Base-by-base conservation (phyloP, 2,797 vertebrate species). In the Sebastes matsubarae region DNA sequence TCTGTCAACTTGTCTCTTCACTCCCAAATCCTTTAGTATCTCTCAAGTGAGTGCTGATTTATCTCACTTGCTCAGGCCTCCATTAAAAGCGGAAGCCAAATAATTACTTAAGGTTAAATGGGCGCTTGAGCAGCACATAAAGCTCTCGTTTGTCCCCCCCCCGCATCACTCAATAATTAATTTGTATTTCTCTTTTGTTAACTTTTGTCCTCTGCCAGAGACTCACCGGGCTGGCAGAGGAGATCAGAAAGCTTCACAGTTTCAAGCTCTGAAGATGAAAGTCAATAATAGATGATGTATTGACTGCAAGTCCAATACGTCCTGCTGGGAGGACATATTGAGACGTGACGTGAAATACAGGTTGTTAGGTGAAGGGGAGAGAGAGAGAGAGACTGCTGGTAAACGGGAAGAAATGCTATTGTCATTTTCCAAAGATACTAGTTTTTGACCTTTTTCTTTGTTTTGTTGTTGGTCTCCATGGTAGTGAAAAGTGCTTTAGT, bases 61-160 rank as follows among this genome's bases (percentile, higher is more conserved):
- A 84, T 87, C 77, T 84, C 52, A 22, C 69, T 68, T 30, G 30
- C 69, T 80, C 59, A 65, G 4, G 30, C 76, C 80, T 79, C 82
- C 77, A 86, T 92, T 84, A 83, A 85, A 88, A 87, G 69, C 18
- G 12, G 72, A 87, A 79, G 88, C 81, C 87, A 91, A 90, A 88
- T 87, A 85, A 88, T 88, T 80, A 91, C 81, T 90, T 80, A 81
- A 89, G 84, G 87, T 89, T 88, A 88, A 84, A 90, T 13, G 52
- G 72, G n/a, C n/a, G 20, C 73, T 78, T 82, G 81, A 82, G 79
- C 76, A 54, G 50, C 61, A 63, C 69, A 79, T 82, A 83, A 83
- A 87, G 69, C 67, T 73, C 52, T 59, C 10, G 57, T 90, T 84
- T 82, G 72, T 68, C 30, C 22, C 24, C 14, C 30, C 42, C 34